phyloP scores from a whole-genome alignment of 2,888 invertebrate species.

The Tromatobia lineatoria region DNA sequence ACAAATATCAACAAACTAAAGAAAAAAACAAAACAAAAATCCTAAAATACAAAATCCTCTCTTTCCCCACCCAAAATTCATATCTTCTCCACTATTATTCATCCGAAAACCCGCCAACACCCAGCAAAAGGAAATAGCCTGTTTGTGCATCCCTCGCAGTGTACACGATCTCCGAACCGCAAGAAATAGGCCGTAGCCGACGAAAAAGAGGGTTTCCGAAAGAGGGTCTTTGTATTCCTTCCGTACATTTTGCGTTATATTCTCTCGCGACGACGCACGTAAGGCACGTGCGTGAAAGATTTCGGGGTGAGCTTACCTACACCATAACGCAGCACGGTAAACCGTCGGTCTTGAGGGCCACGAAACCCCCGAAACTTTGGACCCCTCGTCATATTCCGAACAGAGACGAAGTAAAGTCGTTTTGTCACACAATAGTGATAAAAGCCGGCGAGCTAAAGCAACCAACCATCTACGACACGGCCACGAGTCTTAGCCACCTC shows the following conservation, averaged over 20 bases:
- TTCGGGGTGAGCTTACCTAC: slow-evolving; percentile 63
- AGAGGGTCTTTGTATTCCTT: slow-evolving; percentile 63
- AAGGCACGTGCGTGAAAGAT: slow-evolving; percentile 62
- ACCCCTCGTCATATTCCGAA: slow-evolving; percentile 45
- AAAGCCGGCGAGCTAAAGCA: slow-evolving; percentile 72
- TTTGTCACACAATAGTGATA: slow-evolving; percentile 81
- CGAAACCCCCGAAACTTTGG: slow-evolving; percentile 13
- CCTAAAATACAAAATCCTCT: background rate
- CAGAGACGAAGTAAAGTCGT: slow-evolving; percentile 74
- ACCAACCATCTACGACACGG: slow-evolving; percentile 13
- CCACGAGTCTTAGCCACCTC: slow-evolving; percentile 41
- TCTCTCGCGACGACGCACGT: slow-evolving; percentile 39
- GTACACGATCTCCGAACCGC: slow-evolving; percentile 6
- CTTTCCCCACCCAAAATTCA: background rate
- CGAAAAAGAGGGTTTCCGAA: slow-evolving; percentile 18
- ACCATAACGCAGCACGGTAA: slow-evolving; percentile 36
- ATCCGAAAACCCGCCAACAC: background rate
- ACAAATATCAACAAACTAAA: too few species aligned
- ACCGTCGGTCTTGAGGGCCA: background rate
- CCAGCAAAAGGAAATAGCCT: background rate
- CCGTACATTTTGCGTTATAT: slow-evolving; percentile 22
- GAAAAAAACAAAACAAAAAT: background rate
- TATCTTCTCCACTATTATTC: background rate
- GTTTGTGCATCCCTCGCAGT: slow-evolving; percentile 1
- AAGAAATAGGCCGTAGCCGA: slow-evolving; percentile 16